Evolutionary conservation across 2,113 vertebrate species (phyloP), one percentile per base, ranked within the genome.

Genomic region (Tretioscincus oriximinensis): DNA sequence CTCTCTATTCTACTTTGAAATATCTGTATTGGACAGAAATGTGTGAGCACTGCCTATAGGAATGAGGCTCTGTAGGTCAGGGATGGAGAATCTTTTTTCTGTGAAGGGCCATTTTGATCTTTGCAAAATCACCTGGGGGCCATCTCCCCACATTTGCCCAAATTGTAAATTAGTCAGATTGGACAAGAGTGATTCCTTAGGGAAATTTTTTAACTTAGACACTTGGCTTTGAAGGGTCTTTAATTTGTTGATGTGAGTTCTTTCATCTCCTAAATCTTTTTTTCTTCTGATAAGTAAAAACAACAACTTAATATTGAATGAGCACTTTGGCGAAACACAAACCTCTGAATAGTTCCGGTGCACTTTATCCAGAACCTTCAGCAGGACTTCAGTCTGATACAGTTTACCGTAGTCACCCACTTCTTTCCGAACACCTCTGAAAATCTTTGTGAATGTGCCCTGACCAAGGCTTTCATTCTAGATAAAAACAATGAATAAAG

Each of bases 281-380:
- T n/a, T n/a, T n/a, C n/a, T n/a, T n/a, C n/a, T n/a, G n/a, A n/a
- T n/a, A n/a, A n/a, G 11, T 14, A 35, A 66, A 67, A 77, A 5
- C 12, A 10, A 10, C 29, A 35, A 21, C 10, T 16, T 11, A 64
- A 16, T 18, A 64, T 26, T 11, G 12, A 58, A 9, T 16, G 24
- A 68, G 11, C 22, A 5, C 1, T 54, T 16, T 24, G 85, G 12
- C 49, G 81, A 5, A 3, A 88, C 64, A 94, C 94, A 74, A 70
- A 99, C 98, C 97, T 99, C 98, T 29, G 98, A 99, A 80, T 95
- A 99, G 89, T 96, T 98, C 85, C 97, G 96, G 74, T 99, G 97
- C 31, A 96, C 93, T 94, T 97, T 99, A 90, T 99, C 98, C 91
- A 99, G 92, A 84, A 99, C 96, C 87, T 99, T 99, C 73, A 99